Evolutionary conservation across 2,113 vertebrate genomes (phyloP).

Genomic region (Zeus faber): DNA sequence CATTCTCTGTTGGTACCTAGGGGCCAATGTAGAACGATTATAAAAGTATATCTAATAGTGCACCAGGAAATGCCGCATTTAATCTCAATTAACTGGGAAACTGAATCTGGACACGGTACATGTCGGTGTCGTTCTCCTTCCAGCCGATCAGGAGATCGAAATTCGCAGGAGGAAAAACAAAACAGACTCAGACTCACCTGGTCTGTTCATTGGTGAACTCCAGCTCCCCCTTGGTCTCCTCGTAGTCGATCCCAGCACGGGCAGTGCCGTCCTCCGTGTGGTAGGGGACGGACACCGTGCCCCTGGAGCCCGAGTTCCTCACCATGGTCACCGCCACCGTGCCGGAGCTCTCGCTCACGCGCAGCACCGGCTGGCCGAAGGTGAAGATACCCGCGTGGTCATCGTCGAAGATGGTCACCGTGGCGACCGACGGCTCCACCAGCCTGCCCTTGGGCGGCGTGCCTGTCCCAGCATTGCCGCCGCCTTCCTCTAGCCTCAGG

Average conservation of each 20-base stretch:
- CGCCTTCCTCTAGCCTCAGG: constrained; percentile 83
- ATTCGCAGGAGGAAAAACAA: not conserved
- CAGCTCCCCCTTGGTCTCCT: constrained; percentile 84
- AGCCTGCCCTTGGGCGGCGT: constrained; percentile 75
- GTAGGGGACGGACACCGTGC: constrained; percentile 87
- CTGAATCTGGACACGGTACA: no score
- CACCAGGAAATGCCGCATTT: no score
- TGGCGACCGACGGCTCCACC: constrained; percentile 82
- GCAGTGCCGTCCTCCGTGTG: constrained; percentile 87
- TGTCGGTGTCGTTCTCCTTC: not conserved
- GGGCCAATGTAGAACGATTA: no score
- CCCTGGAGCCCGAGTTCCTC: constrained; percentile 86
- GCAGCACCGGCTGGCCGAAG: constrained; percentile 80
- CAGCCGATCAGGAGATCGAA: not conserved
- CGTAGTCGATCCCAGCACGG: constrained; percentile 85
- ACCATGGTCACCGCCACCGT: constrained; percentile 80
- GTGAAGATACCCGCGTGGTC: constrained; percentile 95
- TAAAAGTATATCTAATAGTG: no score
- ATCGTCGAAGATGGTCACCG: constrained; percentile 90
- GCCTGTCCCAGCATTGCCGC: constrained; percentile 64
- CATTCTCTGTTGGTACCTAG: no score
- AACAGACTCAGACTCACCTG: constrained; percentile 73
- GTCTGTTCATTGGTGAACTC: constrained; percentile 90
- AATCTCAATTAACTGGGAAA: no score
- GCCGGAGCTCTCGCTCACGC: constrained; percentile 89